Percentiles rank a stretch among this genome's conserved stretches.
Conservation (phyloP, 2,797 vertebrate genomes). For the Pipistrellus pipistrellus region DNA sequence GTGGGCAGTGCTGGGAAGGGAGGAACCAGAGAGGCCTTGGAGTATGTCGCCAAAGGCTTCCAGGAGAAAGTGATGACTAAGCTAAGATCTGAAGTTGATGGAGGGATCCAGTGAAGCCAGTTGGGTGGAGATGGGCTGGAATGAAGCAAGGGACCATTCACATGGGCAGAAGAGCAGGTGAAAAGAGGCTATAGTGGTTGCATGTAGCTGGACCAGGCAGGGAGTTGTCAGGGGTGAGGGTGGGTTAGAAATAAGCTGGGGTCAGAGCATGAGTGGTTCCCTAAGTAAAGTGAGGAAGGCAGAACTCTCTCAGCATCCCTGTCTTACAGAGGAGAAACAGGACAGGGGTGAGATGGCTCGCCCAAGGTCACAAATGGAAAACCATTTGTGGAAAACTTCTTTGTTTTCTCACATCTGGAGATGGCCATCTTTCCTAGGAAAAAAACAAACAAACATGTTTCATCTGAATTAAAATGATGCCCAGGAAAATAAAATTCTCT, state of each 20-base stretch:
- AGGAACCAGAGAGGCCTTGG: not conserved
- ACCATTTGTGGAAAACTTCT: not conserved
- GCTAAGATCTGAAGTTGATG: not conserved
- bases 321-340: not conserved
- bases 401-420: not conserved
- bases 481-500: slow-evolving; percentile 29
- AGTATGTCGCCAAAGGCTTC: not conserved
- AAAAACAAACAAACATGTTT: not conserved
- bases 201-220: not conserved
- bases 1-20: not conserved
- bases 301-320: not conserved
- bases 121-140: no score
- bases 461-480: not conserved
- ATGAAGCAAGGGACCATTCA: not conserved
- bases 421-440: not conserved
- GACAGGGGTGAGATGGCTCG: not conserved
- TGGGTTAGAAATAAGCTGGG: not conserved
- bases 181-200: not conserved
- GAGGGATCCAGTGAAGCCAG: not conserved
- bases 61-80: not conserved
- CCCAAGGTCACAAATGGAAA: not conserved
- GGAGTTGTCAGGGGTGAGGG: not conserved
- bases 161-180: not conserved
- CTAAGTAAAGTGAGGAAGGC: not conserved
- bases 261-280: not conserved